Base-by-base conservation (phyloP, 2,797 vertebrate genomes). In the Anguilla megastoma region DNA sequence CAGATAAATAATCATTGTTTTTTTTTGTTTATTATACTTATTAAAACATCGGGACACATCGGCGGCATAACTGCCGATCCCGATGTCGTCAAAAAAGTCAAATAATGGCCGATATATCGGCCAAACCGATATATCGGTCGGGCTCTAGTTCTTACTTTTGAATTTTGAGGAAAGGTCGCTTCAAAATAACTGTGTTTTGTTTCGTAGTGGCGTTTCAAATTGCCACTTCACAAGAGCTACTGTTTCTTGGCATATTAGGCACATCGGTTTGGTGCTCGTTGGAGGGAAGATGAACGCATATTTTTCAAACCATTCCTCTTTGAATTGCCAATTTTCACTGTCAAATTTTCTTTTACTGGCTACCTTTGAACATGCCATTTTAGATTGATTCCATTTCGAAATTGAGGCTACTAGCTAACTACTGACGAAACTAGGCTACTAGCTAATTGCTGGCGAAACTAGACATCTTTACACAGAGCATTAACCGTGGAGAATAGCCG, bases 161-260 rank as follows among this genome's bases (percentile, higher is more conserved):
- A 85, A 71, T 88, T 88, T 85, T 74, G 87, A 30, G 79, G 87
- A 88, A 85, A 88, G 60, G 41, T 74, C 48, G 41, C 60, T 85
- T 85, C 63, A 74, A 88, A 85, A 88, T 85, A 30, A 50, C 41
- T 71, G 79, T 71, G 79, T 69, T 76, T 86, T 86, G 45, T 30
- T 60, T 88, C 41, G 33, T 84, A 84, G 71, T 82, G 41, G 41
- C 41, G 3, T 82, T 87, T 87, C 56, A 87, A 41, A 84, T 87
- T 84, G 86, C 56, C 33, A 33, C 45, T 41, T 87, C 7, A 83
- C 30, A 76, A 76, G 21, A 52, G 86, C 69, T 71, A 86, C 48
- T 8, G 52, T 85, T 36, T 86, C 60, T 7, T 12, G 36, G 1
- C 60, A 86, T 30, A 86, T 86, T 24, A 86, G 48, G 58, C 85